Base-by-base conservation (phyloP, 2,888 invertebrate species). In the Cyrtodaria siliqua region DNA sequence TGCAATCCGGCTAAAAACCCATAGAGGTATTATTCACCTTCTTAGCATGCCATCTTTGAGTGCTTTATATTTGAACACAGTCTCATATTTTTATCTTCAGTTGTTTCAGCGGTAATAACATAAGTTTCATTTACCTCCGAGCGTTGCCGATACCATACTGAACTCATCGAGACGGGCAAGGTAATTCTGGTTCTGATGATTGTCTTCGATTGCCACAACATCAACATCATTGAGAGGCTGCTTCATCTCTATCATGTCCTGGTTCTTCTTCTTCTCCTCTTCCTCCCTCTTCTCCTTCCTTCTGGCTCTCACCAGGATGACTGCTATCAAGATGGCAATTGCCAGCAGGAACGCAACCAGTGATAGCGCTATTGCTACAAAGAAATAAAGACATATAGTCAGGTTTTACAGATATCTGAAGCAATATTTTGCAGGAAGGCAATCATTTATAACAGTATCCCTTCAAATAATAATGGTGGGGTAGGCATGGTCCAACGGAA, bases 131-230 rank as follows among this genome's bases (percentile, higher is more conserved):
- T 38, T 12, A 87, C 88, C 73, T 73, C 88, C 89, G 8, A 90
- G 80, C 18, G 85, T 83, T 4, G 86, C 89, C 16, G 89, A 86
- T 14, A 89, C 83, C 88, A 89, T 89, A 71, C 89, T 89, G 60
- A 90, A 90, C 69, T 90, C 90, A 82, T 90, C 90, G 49, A 89
- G 83, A 26, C 87, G 85, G 57, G 90, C 90, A 23, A 90, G 73
- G 66, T 89, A 88, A 55, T 86, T 87, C 44, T 84, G 69, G 59
- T 71, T 77, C 57, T 71, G 72, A 29, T 73, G 74, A 61, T 77
- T 63, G 50, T 80, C 72, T 14, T 38, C 20, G 50, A 82, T 23
- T n/a, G 69, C 40, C 53, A 59, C 70, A 49, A 59, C 70, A 27
- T 76, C 63, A 23, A 33, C 44, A 52, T 79, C 70, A 49, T 86